Evolutionary conservation across 2,888 invertebrate genomes (phyloP).

Genomic region (Nebria salina): DNA sequence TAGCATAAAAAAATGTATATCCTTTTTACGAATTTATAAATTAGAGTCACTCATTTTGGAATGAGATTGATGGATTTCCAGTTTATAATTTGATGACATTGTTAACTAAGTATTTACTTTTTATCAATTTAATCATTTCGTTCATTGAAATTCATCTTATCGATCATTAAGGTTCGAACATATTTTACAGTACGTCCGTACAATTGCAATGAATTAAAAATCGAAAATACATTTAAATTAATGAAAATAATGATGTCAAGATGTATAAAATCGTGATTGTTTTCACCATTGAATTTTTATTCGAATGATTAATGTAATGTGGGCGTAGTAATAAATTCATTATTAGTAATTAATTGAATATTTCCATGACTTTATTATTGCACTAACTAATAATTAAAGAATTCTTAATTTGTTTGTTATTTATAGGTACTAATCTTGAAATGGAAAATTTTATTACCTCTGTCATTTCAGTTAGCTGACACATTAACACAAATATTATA

Average conservation of each 20-base stretch:
- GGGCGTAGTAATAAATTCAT: not conserved
- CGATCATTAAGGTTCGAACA: no score
- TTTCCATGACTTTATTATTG: not conserved
- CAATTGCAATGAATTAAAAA: not conserved
- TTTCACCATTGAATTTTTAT: not conserved
- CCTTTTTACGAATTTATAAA: no score
- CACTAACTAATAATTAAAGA: not conserved
- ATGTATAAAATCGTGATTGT: not conserved
- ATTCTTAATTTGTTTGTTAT: not conserved
- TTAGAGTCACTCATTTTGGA: no score
- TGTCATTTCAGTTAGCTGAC: not conserved
- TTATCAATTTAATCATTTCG: no score
- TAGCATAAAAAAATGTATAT: no score
- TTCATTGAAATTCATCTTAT: no score
- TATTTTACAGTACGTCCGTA: no score
- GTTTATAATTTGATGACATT: no score
- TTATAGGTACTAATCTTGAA: not conserved
- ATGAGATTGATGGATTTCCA: no score
- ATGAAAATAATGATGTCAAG: not conserved
- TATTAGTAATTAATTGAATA: not conserved
- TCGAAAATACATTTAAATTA: not conserved
- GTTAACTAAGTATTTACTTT: no score
- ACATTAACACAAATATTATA: not conserved
- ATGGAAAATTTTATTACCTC: not conserved
- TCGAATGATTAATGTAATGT: not conserved